Evolutionary conservation across 2,888 invertebrate genomes (phyloP).

Genomic region (Drosophila siamana): DNA sequence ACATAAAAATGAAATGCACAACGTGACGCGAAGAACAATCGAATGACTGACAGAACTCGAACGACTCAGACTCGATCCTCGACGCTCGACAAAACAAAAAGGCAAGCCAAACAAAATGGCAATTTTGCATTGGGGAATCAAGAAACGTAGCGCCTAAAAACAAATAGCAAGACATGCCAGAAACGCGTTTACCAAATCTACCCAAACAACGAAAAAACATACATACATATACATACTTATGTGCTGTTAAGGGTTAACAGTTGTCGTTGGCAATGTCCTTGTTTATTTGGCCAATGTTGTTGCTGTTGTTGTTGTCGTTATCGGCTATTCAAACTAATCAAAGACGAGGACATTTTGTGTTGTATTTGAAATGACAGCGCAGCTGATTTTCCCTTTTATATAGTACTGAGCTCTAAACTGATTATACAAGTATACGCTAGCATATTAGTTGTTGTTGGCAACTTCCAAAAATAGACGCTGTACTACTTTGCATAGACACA

Average conservation of each 20-base stretch:
- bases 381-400: constrained; percentile 39
- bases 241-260: constrained; percentile 33
- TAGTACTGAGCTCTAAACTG: constrained; percentile 32
- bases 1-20: constrained; percentile 72
- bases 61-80: constrained; percentile 1
- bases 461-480: constrained; percentile 58
- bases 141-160: constrained; percentile 22
- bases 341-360: constrained; percentile 32
- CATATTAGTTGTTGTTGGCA: constrained; percentile 24
- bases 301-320: constrained; percentile 8
- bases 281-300: not conserved
- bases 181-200: constrained; percentile 7
- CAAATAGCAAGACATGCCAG: constrained; percentile 17
- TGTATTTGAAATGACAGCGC: constrained; percentile 13
- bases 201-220: not conserved
- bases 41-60: constrained; percentile 19
- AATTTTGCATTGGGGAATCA: constrained; percentile 38
- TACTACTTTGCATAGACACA: constrained; percentile 1
- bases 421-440: constrained; percentile 30
- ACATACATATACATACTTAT: not conserved
- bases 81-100: constrained; percentile 2
- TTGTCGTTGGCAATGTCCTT: not conserved
- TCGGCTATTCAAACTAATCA: constrained; percentile 35
- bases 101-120: not conserved
- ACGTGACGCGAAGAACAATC: constrained; percentile 73